Base-by-base conservation (phyloP, 2,113 vertebrate genomes). In the Poeciliopsis prolifica region DNA sequence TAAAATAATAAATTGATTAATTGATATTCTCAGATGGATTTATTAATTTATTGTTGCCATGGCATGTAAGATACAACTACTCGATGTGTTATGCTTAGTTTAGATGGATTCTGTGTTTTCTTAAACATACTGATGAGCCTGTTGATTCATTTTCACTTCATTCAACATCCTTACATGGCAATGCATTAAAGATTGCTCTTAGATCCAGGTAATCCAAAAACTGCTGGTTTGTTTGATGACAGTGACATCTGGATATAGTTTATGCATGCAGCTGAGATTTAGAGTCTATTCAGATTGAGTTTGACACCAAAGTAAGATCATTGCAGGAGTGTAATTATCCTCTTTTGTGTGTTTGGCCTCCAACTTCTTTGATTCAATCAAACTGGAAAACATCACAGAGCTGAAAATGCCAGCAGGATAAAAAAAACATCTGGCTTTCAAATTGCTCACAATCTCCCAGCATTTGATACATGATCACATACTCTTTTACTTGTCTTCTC, bases 381-480 rank as follows among this genome's bases (percentile, higher is more conserved):
- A 74, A 76, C 17, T 58, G 68, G 19, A 33, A 75, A 74, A 70
- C 78, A 48, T 70, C 65, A 65, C 0, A 31, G n/a, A 2, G 68
- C 13, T 78, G 30, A 31, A 75, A 68, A n/a, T 64, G 61, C 66
- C 10, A 0, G 54, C 26, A 12, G 28, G 14, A 48, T 17, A 48
- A 48, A 42, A 48, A 42, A 42, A 48, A 58, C 19, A 33, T 29
- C 15, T 54, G 64, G 29, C 62, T 1, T 82, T 61, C 19, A 37
- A 70, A 48, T 48, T 5, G 15, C 44, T 17, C 44, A 19, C 14
- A 48, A 48, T 48, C 2, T 17, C 5, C 7, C 51, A 10, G 33
- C 64, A 44, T 70, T 78, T 74, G 61, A 77, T 71, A 42, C 28
- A 35, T 72, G 74, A 33, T 81, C 68, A 74, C 51, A 13, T 17